Evolutionary conservation across 2,888 invertebrate genomes (phyloP), one percentile per base, ranked within the genome.

Genomic region (Scelioninae gen. 1): DNA sequence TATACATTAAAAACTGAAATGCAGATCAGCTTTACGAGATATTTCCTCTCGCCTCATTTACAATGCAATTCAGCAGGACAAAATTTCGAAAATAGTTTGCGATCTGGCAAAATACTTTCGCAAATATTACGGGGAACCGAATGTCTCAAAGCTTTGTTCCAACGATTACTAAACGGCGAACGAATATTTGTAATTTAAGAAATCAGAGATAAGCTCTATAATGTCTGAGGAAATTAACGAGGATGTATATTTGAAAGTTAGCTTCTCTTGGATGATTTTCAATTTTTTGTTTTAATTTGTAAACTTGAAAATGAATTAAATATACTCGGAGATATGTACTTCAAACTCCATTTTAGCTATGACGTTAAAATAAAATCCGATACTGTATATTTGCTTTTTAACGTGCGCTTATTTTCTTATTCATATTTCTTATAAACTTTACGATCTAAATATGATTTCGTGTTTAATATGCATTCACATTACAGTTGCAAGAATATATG

Each of bases 1-100:
- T 23, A 32, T 47, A 13, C 23, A 74, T 55, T 40, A 55, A 56
- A 38, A 75, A 66, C 29, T 58, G 40, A 66, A 75, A 75, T 74
- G 40, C 63, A 74, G 38, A 63, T 60, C 29, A 23, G 32, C 29
- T 63, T 29, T 29, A 51, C 11, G 31, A 43, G 40, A 10, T 16
- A 29, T 49, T 60, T 45, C 11, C 23, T 71, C 23, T 29, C 13
- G n/a, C 10, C 31, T 10, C 23, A 34, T 34, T 56, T 49, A n/a
- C 45, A 60, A 43, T 8, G 38, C 23, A 58, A n/a, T 38, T n/a
- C 43, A 1, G 43, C 5, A 16, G 47, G 15, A 47, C 11, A 55
- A 31, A 32, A 13, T 55, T 55, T 32, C 10, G 32, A 32, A 11
- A 55, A 55, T 55, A 55, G 55, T 55, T 55, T n/a, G 38, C 31